Evolutionary conservation across 2,113 vertebrate genomes (phyloP), one percentile per base, ranked within the genome.

Genomic region (Labrus mixtus): DNA sequence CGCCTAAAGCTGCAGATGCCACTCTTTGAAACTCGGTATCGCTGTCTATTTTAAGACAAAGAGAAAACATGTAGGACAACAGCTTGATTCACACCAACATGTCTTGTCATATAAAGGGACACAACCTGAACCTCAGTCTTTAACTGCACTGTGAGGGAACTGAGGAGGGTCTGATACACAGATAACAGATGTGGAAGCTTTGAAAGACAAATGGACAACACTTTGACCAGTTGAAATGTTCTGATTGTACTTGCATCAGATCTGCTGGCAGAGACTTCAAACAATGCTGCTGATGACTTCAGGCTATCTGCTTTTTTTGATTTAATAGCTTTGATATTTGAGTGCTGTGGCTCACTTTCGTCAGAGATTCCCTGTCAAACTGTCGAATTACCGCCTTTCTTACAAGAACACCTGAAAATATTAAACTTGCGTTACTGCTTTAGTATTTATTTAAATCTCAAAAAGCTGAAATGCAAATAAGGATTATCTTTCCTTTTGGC

Each of bases 271-370:
- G 56, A 62, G 64, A 70, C 57, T 73, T 78, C 68, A 54, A 56
- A 80, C 50, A 9, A 22, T 2, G 43, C 51, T 5, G 43, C 23
- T 8, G 61, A 64, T 11, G 54, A 79, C 74, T 72, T 64, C 10
- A 55, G 81, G 70, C 85, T 64, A 37, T 25, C 29, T 8, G 62
- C 63, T 69, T 67, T 66, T 61, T 75, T 59, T 78, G 62, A 67
- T 79, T 15, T 68, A 29, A 64, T 36, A 54, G n/a, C 60, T 84
- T 83, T 85, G 70, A 89, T 85, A 65, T 51, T 22, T 53, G 56
- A 70, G 33, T 58, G 19, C 70, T 33, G 59, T 54, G 37, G 50
- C 33, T 80, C 23, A 48, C 65, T 61, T 81, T 57, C 54, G 79
- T 78, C 73, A 10, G n/a, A 0, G 12, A 25, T 22, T 25, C 36